Evolutionary conservation across 2,113 vertebrate genomes (phyloP).

Genomic region (Ivindomyrus marchei): DNA sequence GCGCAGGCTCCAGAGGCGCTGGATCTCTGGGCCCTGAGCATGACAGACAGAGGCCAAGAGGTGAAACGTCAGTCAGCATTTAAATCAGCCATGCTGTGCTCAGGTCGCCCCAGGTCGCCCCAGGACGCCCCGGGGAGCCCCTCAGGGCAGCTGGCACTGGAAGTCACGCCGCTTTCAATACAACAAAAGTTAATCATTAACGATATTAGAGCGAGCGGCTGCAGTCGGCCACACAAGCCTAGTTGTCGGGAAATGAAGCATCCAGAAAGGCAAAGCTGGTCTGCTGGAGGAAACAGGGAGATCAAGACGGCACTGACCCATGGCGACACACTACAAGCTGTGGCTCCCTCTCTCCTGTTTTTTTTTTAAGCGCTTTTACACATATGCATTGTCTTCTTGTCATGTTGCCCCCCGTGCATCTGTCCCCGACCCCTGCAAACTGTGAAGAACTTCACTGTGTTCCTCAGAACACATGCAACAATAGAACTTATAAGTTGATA

Average conservation of each 20-base stretch:
- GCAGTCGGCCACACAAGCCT: neutral
- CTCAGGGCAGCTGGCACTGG: neutral
- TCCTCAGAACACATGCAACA: neutral
- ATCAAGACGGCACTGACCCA: neutral
- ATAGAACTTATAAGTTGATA: neutral
- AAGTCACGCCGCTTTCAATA: neutral
- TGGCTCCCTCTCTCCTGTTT: neutral
- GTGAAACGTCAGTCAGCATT: neutral
- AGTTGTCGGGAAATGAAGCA: neutral
- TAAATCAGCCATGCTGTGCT: neutral
- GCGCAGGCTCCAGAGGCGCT: constrained; percentile 72
- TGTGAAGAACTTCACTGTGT: neutral
- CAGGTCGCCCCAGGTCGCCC: neutral
- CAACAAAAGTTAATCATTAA: neutral
- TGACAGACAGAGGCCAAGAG: neutral
- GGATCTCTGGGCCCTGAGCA: constrained; percentile 66
- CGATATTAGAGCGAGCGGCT: neutral
- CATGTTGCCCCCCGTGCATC: neutral
- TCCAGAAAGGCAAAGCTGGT: neutral
- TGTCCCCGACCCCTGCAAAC: neutral
- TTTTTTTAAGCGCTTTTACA: neutral
- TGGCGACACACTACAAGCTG: neutral
- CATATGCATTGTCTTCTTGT: neutral
- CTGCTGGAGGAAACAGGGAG: neutral
- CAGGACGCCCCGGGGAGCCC: neutral